Evolutionary conservation across 2,888 invertebrate species (phyloP), one percentile per base, ranked within the genome.

Genomic region (Lepas anatifera): DNA sequence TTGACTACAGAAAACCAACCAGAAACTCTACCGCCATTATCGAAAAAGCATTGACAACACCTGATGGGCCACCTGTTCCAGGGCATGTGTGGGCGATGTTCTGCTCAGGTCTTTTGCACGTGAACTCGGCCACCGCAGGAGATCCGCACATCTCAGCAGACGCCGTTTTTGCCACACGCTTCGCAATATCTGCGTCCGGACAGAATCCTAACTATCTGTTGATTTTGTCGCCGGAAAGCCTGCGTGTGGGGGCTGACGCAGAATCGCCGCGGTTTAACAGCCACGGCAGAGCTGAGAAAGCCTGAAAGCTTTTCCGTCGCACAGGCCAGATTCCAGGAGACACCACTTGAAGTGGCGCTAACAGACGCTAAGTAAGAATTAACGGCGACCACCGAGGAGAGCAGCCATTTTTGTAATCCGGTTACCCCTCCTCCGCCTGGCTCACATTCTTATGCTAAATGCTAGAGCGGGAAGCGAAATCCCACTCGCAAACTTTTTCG

Each of bases 371-470:
- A 52, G 29, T 29, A 29, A 52, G 52, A 52, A 52, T 52, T 52
- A 52, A 16, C 29, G 29, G 16, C 27, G 29, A 29, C 29, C 52
- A 7, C 8, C 16, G 16, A 27, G 29, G 52, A 52, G 29, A 27
- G 27, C 52, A 52, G 52, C 52, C 29, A 25, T 52, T 29, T 41
- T 41, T 41, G 1, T 52, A 52, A 52, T 52, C 52, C 29, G 29
- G 52, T 52, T 52, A 29, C 52, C 29, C 29, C 16, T 52, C 52
- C 27, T 52, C 52, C 52, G 52, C 29, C 52, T 52, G 52, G 52
- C 29, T 52, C 52, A 25, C 52, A 27, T 52, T 52, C 52, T n/a
- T 52, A 52, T 52, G 52, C 52, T 52, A 52, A 52, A 52, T 52
- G n/a, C 16, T n/a, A n/a, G n/a, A n/a, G n/a, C n/a, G n/a, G n/a